Conservation (phyloP, 2,888 invertebrate genomes). For the Tenthredo notha region DNA sequence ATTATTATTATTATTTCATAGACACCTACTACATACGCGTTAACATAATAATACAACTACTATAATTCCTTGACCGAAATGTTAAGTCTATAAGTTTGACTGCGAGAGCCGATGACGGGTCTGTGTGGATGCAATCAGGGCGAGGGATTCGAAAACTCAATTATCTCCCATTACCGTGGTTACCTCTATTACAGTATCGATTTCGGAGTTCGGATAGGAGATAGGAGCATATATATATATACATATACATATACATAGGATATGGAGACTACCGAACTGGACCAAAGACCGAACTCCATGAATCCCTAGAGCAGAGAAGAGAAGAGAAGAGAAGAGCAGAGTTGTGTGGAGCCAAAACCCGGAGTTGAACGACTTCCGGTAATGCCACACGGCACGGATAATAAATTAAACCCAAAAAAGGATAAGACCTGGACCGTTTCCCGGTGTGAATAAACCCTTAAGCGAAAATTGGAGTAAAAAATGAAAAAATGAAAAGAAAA, state of each 20-base stretch:
- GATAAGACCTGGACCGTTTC: background rate
- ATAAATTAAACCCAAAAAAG: slow-evolving; percentile 14
- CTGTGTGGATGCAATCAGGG: slow-evolving; percentile 74
- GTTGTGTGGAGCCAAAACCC: background rate
- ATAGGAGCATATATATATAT: background rate
- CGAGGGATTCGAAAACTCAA: slow-evolving; percentile 77
- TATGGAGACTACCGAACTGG: slow-evolving; percentile 8
- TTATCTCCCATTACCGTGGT: slow-evolving; percentile 73
- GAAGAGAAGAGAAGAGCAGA: background rate
- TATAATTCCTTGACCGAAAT: background rate
- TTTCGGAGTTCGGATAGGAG: slow-evolving; percentile 24
- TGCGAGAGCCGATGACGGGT: background rate
- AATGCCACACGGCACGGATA: background rate
- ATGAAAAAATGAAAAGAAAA: background rate
- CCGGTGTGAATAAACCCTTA: slow-evolving; percentile 21
- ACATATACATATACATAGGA: background rate
- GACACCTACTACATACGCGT: no score
- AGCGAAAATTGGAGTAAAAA: background rate
- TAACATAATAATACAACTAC: no score
- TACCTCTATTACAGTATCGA: slow-evolving; percentile 51
- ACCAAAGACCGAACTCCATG: slow-evolving; percentile 10
- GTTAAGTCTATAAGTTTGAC: background rate
- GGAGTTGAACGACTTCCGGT: slow-evolving; percentile 34
- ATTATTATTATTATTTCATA: no score
- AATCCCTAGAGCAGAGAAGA: background rate